A percentile compares a stretch with the other conserved stretches of the same genome.
Evolutionary conservation across 2,888 invertebrate genomes (phyloP).

Genomic region (Epsilonema sp.): DNA sequence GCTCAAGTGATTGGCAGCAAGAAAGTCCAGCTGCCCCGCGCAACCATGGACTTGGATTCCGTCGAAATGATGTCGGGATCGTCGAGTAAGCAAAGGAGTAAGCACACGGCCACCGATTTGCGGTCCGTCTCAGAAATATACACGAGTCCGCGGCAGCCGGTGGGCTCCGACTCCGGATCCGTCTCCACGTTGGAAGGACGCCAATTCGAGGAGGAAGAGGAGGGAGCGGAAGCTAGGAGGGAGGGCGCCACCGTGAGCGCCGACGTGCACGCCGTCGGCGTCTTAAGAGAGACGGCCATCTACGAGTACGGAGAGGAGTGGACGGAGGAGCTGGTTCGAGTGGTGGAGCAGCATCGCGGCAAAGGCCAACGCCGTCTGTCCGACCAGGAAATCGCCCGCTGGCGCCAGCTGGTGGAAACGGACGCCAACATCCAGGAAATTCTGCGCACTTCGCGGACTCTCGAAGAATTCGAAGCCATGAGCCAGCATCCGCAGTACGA

Average conservation of each 20-base stretch:
- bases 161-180: neutral
- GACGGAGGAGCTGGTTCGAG: neutral
- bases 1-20: no score
- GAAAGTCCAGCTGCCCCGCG: neutral
- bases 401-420: slow-evolving; percentile 1
- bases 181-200: neutral
- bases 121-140: neutral
- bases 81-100: neutral
- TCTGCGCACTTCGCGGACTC: neutral
- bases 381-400: slow-evolving; percentile 1
- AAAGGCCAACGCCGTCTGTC: neutral
- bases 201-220: neutral
- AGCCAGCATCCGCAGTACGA: neutral
- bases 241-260: neutral
- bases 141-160: neutral
- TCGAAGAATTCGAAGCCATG: slow-evolving; percentile 7
- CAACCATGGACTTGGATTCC: neutral
- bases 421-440: neutral
- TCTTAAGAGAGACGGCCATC: neutral
- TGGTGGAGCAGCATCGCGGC: neutral
- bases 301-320: neutral
- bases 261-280: neutral
- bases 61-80: neutral
- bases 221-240: no score
- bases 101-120: neutral